Evolutionary conservation across 2,797 vertebrate genomes (phyloP).

Genomic region (Enteromius unitaeniatus): DNA sequence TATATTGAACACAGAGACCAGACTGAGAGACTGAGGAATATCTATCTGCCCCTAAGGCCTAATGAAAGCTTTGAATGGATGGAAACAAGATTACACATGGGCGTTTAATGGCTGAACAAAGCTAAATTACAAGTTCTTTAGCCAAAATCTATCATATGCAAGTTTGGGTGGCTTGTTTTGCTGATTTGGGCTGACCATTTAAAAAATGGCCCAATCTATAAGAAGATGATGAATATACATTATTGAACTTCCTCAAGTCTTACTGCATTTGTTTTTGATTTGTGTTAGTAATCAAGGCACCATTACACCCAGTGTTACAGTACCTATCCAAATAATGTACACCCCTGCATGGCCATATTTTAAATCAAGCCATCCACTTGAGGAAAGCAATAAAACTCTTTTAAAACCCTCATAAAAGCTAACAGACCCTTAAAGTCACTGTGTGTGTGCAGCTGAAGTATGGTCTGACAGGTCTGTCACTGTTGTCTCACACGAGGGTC

Average conservation of each 20-base stretch:
- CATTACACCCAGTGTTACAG: conserved; percentile 41
- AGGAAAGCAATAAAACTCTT: conserved; percentile 49
- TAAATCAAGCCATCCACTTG: conserved; percentile 33
- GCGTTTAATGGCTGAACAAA: conserved; percentile 14
- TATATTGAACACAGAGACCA: conserved; percentile 9
- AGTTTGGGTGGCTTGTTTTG: not conserved
- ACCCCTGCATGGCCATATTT: not conserved
- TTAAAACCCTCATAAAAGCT: conserved; percentile 57
- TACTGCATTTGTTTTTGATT: conserved; percentile 5
- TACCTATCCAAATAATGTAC: conserved; percentile 39
- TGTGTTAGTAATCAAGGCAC: conserved; percentile 21
- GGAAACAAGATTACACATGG: not conserved
- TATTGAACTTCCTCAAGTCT: not conserved
- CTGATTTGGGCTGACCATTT: not conserved
- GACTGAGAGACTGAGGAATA: conserved; percentile 8
- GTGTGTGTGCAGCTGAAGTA: conserved; percentile 25
- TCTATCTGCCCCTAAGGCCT: conserved; percentile 2
- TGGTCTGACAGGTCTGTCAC: conserved; percentile 7
- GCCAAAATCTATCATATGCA: not conserved
- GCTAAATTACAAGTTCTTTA: not conserved
- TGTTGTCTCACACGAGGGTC: conserved; percentile 8
- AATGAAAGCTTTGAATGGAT: conserved; percentile 19
- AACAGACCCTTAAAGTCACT: conserved; percentile 55
- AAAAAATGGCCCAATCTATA: not conserved
- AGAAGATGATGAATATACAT: not conserved